Percentiles rank a stretch among this genome's conserved stretches.
Evolutionary conservation across 2,113 vertebrate genomes (phyloP).

Genomic region (Plestiodon gilberti): DNA sequence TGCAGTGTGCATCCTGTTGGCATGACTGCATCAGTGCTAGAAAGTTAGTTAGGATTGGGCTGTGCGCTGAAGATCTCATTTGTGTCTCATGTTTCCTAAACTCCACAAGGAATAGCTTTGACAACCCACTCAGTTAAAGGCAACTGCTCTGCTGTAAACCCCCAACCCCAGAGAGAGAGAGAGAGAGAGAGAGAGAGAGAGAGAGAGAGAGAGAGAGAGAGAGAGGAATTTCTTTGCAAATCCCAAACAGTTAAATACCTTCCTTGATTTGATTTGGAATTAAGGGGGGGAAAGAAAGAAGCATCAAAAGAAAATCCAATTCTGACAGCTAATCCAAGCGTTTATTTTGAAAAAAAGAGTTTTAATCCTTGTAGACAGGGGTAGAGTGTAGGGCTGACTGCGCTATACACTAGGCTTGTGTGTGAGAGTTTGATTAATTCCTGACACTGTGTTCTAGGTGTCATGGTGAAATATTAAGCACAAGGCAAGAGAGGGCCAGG

Average conservation of each 20-base stretch:
- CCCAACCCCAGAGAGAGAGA: background rate
- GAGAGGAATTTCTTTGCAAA: background rate
- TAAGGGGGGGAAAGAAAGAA: background rate
- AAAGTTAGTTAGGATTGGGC: no score
- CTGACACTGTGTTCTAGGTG: conserved; percentile 8
- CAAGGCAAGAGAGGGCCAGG: background rate
- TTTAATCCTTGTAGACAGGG: conserved; percentile 2
- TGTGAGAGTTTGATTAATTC: background rate
- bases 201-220: background rate
- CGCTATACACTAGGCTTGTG: background rate
- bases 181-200: no score
- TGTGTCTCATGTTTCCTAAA: background rate
- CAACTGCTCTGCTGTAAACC: background rate
- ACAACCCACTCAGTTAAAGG: conserved; percentile 9
- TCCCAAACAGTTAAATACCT: background rate
- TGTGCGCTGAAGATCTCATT: no score
- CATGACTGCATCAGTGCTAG: no score
- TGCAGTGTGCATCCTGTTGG: no score
- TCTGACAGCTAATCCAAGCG: conserved; percentile 8
- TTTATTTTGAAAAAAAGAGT: background rate
- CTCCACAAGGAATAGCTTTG: no score
- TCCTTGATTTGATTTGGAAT: conserved; percentile 9
- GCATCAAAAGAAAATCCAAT: conserved; percentile 2
- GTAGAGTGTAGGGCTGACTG: background rate
- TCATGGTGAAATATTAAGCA: conserved; percentile 9